Evolutionary conservation across 64 coral and sea anemone species (phyloP), one percentile per base, ranked within the genome.

Genomic region (Montipora efflorescens): DNA sequence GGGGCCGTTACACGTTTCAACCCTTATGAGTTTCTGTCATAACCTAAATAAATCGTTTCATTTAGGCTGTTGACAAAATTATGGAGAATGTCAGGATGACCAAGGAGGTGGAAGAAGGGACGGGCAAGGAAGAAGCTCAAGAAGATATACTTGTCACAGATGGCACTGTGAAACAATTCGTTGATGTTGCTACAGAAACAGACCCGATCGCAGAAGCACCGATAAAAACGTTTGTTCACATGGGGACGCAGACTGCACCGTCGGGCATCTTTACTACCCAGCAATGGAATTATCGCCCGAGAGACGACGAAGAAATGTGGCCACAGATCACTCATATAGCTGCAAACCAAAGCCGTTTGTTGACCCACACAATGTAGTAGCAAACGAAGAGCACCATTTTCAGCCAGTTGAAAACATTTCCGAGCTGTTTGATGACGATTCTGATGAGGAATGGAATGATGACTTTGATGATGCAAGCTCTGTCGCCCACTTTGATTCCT

Each of bases 381-480:
- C 62, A 13, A 67, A 18, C 8, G 4, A 4, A 9, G 2, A 2
- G 62, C 62, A 9, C 4, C 4, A 67, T 14, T 4, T 18, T 15
- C 11, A 14, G 4, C 11, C 62, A 15, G 4, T 15, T 13, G 62
- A 67, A 14, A 14, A 67, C 14, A 48, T 16, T 6, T 8, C 47
- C 4, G 77, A 50, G 47, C 50, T 55, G 15, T n/a, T 5, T 8
- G 77, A 79, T n/a, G 36, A 36, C 2, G 14, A 8, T 12, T 52
- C 77, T 21, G 77, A 53, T n/a, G 77, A 79, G 47, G 77, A 79
- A 53, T 79, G 16, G 77, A 4, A 22, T n/a, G 77, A 50, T 53
- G 77, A 55, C 8, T 5, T 79, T 21, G 77, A 52, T n/a, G 48
- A 79, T 19, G 10, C 47, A 20, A 19, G 77, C 3, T 52, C 77